Base-by-base conservation (phyloP, 2,113 vertebrate genomes). In the Asarcornis scutulata region DNA sequence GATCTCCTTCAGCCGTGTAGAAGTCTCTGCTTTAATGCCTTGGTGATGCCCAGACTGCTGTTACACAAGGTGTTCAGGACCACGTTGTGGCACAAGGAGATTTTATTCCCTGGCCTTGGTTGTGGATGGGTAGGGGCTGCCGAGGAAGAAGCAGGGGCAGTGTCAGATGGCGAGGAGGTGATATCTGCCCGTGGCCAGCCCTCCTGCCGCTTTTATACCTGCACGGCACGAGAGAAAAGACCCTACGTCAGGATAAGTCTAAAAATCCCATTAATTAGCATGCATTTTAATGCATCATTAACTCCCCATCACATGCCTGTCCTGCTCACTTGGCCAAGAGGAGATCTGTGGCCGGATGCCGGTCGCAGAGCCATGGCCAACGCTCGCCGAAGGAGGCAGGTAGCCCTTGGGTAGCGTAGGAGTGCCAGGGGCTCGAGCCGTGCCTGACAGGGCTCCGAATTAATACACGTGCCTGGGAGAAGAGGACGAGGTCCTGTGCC, bases 371-470 rank as follows among this genome's bases (percentile, higher is more conserved):
- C 75, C 48, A 88, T 81, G 0, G 0, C 29, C 50, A 11, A 5
- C 53, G 4, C 42, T 76, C 1, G 0, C 26, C 77, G 42, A 73
- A 66, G 81, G 31, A 23, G 12, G 21, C 6, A 44, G 76, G 78
- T 7, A 21, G 40, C 31, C 89, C 63, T 83, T 91, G 75, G 46
- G 83, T 66, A 86, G 46, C 66, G 59, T 38, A 67, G 79, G 25
- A 52, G n/a, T 74, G 23, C 85, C 63, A 52, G 29, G 42, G 72
- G 46, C 83, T 74, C 8, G 0, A 74, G 44, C 46, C 36, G 36
- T 89, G 80, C 86, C 11, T 86, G 95, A 56, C 82, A 83, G 72
- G 55, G 9, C 52, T 80, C 53, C 58, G 59, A 74, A 93, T 89
- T 80, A 76, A 85, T 17, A 32, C 32, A 44, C 31, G 1, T 52